A percentile compares a stretch with the other conserved stretches of the same genome.
phyloP scores from a whole-genome alignment of 2,113 vertebrate species.

The Pelmatolapia mariae region DNA sequence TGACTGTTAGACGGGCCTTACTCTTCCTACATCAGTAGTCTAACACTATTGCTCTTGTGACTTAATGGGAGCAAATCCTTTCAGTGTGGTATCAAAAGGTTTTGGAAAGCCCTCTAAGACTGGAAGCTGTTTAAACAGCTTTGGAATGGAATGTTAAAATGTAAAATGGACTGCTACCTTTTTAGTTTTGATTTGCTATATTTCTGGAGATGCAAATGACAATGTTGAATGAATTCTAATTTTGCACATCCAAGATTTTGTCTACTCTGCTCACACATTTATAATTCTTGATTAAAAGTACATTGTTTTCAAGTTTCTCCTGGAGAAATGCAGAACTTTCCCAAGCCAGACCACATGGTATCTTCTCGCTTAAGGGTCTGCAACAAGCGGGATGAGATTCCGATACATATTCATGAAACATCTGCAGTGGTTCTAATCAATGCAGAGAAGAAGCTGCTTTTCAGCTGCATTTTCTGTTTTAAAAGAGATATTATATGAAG shows the following conservation, averaged over 20 bases:
- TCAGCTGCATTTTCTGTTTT: not conserved
- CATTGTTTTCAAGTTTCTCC: not conserved
- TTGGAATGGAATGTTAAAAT: not conserved
- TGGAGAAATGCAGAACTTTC: not conserved
- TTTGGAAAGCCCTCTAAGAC: not conserved
- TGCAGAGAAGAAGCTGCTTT: not conserved
- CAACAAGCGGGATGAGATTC: not conserved
- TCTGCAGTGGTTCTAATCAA: not conserved
- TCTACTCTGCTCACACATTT: not conserved
- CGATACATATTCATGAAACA: not conserved
- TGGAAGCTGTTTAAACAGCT: not conserved
- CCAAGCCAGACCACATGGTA: not conserved
- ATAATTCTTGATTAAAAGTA: not conserved
- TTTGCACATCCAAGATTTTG: not conserved
- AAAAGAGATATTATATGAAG: not conserved
- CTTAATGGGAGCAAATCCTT: not conserved
- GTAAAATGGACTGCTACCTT: not conserved
- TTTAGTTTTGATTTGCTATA: not conserved
- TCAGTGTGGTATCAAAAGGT: not conserved
- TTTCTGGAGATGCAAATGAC: not conserved
- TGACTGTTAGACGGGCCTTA: not conserved
- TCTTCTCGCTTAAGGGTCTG: not conserved
- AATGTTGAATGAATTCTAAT: not conserved
- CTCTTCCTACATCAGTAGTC: not conserved
- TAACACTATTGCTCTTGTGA: not conserved